Conservation (phyloP, 1,140 invertebrate species). For the Plodia interpunctella region DNA sequence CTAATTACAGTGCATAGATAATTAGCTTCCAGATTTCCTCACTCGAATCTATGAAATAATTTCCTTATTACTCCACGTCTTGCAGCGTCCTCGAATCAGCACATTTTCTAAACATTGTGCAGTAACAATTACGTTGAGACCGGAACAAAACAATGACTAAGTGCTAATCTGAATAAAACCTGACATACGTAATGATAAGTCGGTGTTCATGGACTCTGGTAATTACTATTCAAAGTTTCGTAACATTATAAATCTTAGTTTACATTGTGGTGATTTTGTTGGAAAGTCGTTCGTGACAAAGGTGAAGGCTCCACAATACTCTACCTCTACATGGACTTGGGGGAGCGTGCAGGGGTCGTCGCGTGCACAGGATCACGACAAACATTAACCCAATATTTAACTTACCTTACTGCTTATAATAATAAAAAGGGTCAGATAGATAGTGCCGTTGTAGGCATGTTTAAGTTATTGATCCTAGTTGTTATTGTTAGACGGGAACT, state of each 20-base stretch:
- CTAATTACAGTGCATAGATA: background rate
- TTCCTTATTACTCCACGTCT: background rate
- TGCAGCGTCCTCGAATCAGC: background rate
- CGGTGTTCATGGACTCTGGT: background rate
- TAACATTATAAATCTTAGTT: conserved; percentile 5
- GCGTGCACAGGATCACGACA: conserved; percentile 30
- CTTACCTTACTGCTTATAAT: background rate
- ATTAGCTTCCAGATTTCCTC: background rate
- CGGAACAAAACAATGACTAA: background rate
- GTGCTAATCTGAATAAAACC: background rate
- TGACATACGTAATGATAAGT: background rate
- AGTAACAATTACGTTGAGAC: background rate
- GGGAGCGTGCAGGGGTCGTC: conserved; percentile 26
- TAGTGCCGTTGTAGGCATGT: too few species aligned
- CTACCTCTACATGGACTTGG: conserved; percentile 26
- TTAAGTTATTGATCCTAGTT: too few species aligned
- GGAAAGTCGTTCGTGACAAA: conserved; percentile 30
- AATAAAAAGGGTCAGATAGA: too few species aligned
- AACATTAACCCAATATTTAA: conserved; percentile 10
- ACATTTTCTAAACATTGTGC: conserved; percentile 1
- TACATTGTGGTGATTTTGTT: conserved; percentile 21
- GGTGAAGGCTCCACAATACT: conserved; percentile 37
- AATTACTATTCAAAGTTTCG: background rate
- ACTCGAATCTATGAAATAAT: background rate
- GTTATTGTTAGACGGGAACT: too few species aligned